Base-by-base conservation (phyloP, 2,113 vertebrate genomes). In the Serranochromis macrocephalus region DNA sequence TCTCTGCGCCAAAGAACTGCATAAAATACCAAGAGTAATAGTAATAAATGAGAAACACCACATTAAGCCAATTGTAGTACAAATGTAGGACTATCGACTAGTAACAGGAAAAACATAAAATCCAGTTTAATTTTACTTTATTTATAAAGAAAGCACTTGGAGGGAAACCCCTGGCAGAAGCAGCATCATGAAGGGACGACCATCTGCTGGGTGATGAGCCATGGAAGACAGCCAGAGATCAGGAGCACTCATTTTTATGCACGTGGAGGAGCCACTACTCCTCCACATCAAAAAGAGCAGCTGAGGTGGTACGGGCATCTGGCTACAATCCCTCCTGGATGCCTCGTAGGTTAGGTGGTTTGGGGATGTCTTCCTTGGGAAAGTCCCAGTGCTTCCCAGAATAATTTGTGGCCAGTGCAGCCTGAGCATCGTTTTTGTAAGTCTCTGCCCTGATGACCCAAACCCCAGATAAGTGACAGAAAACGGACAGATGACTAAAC, bases 401-500 rank as follows among this genome's bases (percentile, higher is more conserved):
- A 3, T 63, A 63, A 63, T 36, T 63, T 36, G 31, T 63, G 31
- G 58, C 14, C 26, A 61, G 57, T 31, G 26, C 26, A 61, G 57
- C 31, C 0, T 63, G 0, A n/a, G 31, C 17, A n/a, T n/a, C 2
- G 1, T 63, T 1, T 12, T 36, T n/a, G 6, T 36, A 36, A 63
- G 58, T 36, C 58, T 63, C 58, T 63, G 58, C 29, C 16, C 29
- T n/a, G 58, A 63, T 36, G 31, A 63, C 31, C 31, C 17, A 19
- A 63, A 63, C 31, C 58, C 31, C 6, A 4, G 9, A 33, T 33
- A 63, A 63, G 9, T 63, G 1, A 63, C 58, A 63, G 29, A 1
- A 63, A 63, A 33, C 1, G 1, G 58, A 63, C 58, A 63, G 58
- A 63, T 63, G 16, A 33, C 29, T 33, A 63, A 63, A 63, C 31